These are phyloP conservation scores for Spheniscus humboldti DNA, from an alignment of 2,797 vertebrate species.

Conservation along the genomic window DNA sequence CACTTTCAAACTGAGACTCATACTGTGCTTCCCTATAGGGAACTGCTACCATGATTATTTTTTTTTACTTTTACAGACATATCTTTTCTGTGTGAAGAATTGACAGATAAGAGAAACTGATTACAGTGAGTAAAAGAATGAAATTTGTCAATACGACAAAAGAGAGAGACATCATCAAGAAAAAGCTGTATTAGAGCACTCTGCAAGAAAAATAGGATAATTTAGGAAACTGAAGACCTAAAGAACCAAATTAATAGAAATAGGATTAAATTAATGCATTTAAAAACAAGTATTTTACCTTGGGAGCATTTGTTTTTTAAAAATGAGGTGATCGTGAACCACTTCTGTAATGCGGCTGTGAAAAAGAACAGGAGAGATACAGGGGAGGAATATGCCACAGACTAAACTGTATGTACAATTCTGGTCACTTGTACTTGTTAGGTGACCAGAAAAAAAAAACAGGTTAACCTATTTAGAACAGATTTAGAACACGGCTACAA, in stretches of 20 bases:
- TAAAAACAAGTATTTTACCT: background rate
- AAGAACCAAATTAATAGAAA: background rate
- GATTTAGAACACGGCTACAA: background rate
- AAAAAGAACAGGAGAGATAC: background rate
- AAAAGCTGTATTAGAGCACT: background rate
- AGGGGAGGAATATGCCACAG: background rate
- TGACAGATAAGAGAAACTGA: background rate
- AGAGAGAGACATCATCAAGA: background rate
- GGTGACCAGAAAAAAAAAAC: background rate
- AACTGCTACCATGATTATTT: background rate
- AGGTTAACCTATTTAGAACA: background rate
- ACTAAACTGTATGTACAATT: background rate
- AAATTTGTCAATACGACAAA: background rate
- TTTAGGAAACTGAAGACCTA: background rate
- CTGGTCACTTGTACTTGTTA: background rate
- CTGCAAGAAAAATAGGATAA: background rate
- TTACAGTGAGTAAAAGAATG: background rate
- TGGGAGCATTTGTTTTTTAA: background rate
- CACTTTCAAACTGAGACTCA: background rate
- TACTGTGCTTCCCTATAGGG: background rate
- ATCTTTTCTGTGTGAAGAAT: background rate
- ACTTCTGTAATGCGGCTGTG: background rate
- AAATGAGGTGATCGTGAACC: background rate
- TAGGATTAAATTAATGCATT: background rate
- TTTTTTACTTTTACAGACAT: background rate